Conservation (phyloP, 2,113 vertebrate genomes). For the Asarcornis scutulata region DNA sequence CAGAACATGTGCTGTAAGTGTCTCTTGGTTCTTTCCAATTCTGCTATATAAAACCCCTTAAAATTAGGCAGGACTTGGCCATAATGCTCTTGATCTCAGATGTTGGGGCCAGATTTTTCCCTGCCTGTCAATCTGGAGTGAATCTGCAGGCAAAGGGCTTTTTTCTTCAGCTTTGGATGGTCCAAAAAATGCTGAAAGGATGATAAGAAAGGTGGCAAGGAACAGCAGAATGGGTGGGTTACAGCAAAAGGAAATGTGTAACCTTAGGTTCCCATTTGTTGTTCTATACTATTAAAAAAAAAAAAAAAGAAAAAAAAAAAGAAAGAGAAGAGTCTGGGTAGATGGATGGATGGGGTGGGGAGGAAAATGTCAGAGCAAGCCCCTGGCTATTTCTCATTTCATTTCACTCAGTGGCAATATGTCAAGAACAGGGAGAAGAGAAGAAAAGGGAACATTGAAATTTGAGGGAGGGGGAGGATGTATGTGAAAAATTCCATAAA, state of each 20-base stretch:
- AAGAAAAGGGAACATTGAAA: constrained; percentile 54
- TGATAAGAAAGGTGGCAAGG: constrained; percentile 6
- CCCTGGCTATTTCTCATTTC: constrained; percentile 62
- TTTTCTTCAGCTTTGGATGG: not conserved
- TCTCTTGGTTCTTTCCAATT: constrained; percentile 59
- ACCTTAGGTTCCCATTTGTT: not conserved
- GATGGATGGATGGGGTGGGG: constrained; percentile 23
- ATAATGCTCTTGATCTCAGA: constrained; percentile 51
- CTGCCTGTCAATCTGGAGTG: constrained; percentile 4
- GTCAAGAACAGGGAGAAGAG: constrained; percentile 30
- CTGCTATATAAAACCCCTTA: constrained; percentile 31
- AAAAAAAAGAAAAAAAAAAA: not conserved
- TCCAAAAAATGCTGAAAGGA: not conserved
- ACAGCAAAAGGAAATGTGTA: not conserved
- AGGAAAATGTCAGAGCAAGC: constrained; percentile 67
- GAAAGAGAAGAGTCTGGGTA: constrained; percentile 4
- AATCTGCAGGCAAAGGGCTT: not conserved
- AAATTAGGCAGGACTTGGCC: constrained; percentile 44
- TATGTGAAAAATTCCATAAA: constrained; percentile 44
- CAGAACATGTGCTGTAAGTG: constrained; percentile 55
- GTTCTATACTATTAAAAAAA: not conserved
- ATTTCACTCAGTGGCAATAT: constrained; percentile 32
- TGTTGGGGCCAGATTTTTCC: not conserved
- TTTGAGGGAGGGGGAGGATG: constrained; percentile 14
- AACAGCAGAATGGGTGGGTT: not conserved